Evolutionary conservation across 2,888 invertebrate species (phyloP).

Genomic region (Mimumesa dahlbomi): DNA sequence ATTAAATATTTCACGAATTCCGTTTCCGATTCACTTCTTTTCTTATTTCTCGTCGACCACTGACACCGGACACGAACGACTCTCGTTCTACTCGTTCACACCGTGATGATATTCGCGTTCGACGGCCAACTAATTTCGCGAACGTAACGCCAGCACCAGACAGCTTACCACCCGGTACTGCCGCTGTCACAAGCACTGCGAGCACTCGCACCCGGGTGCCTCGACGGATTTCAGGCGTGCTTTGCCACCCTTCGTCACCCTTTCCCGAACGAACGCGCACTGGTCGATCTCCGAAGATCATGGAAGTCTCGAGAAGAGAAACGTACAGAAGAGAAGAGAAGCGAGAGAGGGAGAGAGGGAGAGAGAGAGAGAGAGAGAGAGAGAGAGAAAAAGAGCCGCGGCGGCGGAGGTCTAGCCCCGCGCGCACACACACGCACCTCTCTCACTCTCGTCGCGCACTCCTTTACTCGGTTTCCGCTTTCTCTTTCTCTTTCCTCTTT

Average conservation of each 20-base stretch:
- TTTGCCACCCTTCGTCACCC: slow-evolving; percentile 54
- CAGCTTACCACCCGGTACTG: neutral
- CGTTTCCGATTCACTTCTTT: too few relatives aligned
- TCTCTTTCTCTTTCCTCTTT: slow-evolving; percentile 9
- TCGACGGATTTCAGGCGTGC: slow-evolving; percentile 23
- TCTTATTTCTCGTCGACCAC: too few relatives aligned
- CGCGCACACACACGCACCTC: slow-evolving; percentile 23
- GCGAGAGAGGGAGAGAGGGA: too few relatives aligned
- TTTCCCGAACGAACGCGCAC: slow-evolving; percentile 59
- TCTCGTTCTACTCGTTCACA: neutral
- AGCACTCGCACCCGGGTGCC: slow-evolving; percentile 10
- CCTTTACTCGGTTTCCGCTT: slow-evolving; percentile 30
- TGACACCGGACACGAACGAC: neutral
- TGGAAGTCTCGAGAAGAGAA: slow-evolving; percentile 59
- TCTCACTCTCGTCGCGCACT: slow-evolving; percentile 2
- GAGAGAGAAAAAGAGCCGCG: too few relatives aligned
- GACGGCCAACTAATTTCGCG: too few relatives aligned
- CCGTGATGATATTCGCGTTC: too few relatives aligned
- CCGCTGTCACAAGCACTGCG: neutral
- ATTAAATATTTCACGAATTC: too few relatives aligned
- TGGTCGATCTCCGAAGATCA: slow-evolving; percentile 67
- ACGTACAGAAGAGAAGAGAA: neutral
- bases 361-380: too few relatives aligned
- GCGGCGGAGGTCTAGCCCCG: slow-evolving; percentile 48
- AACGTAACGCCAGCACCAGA: slow-evolving; percentile 4